Conservation (phyloP, 2,113 vertebrate species). For the Micronycteris hirsuta region DNA sequence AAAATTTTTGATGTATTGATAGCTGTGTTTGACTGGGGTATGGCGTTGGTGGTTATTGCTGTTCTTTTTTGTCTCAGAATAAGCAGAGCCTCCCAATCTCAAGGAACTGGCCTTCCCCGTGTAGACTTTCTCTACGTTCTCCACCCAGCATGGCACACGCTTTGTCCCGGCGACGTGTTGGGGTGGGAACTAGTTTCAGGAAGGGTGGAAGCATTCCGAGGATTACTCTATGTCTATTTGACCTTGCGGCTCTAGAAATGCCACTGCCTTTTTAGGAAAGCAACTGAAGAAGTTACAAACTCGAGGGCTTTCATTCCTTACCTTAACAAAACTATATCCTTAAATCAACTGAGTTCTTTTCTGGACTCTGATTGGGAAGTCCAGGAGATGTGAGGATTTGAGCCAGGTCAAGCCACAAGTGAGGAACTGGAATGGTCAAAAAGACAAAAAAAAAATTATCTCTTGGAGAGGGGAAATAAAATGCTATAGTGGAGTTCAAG, state of each 20-base stretch:
- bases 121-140: not conserved
- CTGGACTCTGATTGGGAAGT: not conserved
- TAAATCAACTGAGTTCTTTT: not conserved
- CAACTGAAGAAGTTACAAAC: not conserved
- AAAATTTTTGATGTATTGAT: not conserved
- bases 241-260: not conserved
- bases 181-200: not conserved
- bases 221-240: not conserved
- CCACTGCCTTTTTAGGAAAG: not conserved
- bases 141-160: accelerated
- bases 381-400: not conserved
- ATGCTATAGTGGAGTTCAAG: not conserved
- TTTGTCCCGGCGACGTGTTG: not conserved
- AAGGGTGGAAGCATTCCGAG: not conserved
- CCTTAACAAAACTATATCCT: not conserved
- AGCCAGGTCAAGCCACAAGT: not conserved
- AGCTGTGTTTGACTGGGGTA: not conserved
- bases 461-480: not conserved
- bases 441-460: not conserved
- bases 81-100: not conserved
- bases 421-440: not conserved
- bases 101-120: not conserved
- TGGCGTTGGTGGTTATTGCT: not conserved
- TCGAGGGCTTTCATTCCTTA: not conserved
- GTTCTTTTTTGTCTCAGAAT: not conserved